Evolutionary conservation across 2,888 invertebrate species (phyloP).

Genomic region (Oscheius sp.): DNA sequence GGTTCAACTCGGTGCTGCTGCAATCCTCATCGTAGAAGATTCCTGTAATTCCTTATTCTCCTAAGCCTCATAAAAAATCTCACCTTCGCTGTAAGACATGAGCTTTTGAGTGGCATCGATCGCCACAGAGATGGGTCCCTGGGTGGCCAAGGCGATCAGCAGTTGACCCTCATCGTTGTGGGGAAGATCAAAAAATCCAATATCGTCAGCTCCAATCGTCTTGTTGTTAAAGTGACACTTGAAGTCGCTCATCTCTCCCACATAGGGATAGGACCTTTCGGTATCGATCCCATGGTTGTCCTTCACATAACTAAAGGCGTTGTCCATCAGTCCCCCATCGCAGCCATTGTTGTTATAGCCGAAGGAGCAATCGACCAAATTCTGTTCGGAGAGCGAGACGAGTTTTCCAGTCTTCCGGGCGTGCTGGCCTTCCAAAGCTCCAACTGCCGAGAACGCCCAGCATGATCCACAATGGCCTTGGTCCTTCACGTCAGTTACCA

Average conservation of each 20-base stretch:
- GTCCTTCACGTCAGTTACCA: constrained; percentile 66
- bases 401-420: constrained; percentile 58
- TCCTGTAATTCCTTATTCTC: constrained; percentile 37
- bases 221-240: constrained; percentile 69
- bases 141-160: constrained; percentile 68
- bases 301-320: constrained; percentile 72
- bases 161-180: constrained; percentile 67
- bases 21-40: constrained; percentile 75
- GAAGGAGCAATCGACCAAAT: constrained; percentile 59
- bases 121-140: constrained; percentile 70
- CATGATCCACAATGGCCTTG: constrained; percentile 68
- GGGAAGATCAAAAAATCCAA: constrained; percentile 70
- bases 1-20: constrained; percentile 80
- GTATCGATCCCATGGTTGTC: constrained; percentile 83
- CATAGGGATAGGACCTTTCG: constrained; percentile 85
- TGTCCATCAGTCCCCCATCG: constrained; percentile 73
- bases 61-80: constrained; percentile 45
- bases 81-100: constrained; percentile 70
- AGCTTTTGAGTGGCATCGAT: constrained; percentile 69
- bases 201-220: constrained; percentile 69
- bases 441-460: constrained; percentile 66
- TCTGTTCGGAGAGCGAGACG: constrained; percentile 66
- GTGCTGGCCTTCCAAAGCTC: constrained; percentile 68
- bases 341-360: constrained; percentile 72
- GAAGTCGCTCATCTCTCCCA: constrained; percentile 75